Evolutionary conservation across 2,797 vertebrate genomes (phyloP), one percentile per base, ranked within the genome.

Genomic region (Catharus ustulatus): DNA sequence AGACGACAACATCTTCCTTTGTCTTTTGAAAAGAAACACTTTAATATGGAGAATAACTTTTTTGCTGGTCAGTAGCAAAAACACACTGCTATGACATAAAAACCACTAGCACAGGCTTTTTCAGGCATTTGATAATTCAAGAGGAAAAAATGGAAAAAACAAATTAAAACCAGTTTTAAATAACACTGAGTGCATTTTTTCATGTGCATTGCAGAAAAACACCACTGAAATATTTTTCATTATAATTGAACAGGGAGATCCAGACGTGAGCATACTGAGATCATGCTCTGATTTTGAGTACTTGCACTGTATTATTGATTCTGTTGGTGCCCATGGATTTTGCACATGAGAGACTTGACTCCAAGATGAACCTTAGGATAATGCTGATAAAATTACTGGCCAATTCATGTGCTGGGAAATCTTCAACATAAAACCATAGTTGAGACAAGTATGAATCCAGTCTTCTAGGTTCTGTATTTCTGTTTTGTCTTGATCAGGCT

Each of bases 1-100:
- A 86, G 61, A 52, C 90, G 71, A 84, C 85, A 88, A 90, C 87
- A 88, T 64, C 38, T 88, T 93, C 57, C 49, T 94, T 93, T 92
- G 73, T 84, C 48, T 89, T 78, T 82, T 71, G 81, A 79, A 94
- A 94, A 79, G 3, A 89, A 75, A 67, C 68, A 81, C 22, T 93
- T 89, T 61, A 88, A 87, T 84, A 46, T 42, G 74, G 40, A 80
- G 45, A 84, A 63, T 63, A 73, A 89, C 32, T 63, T 73, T 46
- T 78, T 66, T 86, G 46, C 66, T 88, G 80, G 55, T 91, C 92
- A 94, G 36, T 54, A 67, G 61, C 30, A 66, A 83, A 92, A 73
- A 34, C 21, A 42, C 48, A 30, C 6, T 67, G 20, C 51, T 84
- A 46, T 49, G 32, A 66, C 85, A 62, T 2, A 59, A 89, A 89